These are phyloP conservation scores for Labeo rohita DNA, from an alignment of 2,113 vertebrate genomes.

Conservation along the genomic window DNA sequence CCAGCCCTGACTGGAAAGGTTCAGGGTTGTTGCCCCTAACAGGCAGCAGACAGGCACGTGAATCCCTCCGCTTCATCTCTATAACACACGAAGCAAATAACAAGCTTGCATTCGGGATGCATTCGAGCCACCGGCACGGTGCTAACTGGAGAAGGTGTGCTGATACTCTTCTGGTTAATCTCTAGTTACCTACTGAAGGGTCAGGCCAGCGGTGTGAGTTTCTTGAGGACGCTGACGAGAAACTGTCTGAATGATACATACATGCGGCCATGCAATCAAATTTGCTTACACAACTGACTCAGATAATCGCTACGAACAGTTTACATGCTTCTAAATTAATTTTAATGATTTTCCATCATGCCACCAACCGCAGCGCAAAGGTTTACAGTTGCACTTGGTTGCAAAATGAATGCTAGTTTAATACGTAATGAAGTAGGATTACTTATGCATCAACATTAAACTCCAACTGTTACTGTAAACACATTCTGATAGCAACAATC, in stretches of 20 bases:
- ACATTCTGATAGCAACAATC: not conserved
- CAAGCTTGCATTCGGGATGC: not conserved
- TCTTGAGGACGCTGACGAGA: not conserved
- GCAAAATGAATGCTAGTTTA: not conserved
- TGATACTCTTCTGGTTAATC: conserved; percentile 25
- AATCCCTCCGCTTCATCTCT: conserved; percentile 2
- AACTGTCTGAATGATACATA: not conserved
- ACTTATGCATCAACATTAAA: not conserved
- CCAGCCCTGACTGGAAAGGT: conserved; percentile 13
- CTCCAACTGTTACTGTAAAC: not conserved
- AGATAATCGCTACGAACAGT: not conserved
- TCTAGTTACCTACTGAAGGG: conserved; percentile 28
- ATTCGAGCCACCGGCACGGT: not conserved
- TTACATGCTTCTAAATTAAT: not conserved
- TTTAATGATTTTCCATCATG: not conserved
- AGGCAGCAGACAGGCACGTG: conserved; percentile 8
- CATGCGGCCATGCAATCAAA: not conserved
- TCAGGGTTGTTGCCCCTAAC: conserved; percentile 14
- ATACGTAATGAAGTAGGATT: not conserved
- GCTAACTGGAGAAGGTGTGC: conserved; percentile 37
- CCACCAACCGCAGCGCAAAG: not conserved
- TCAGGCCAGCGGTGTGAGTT: conserved; percentile 14
- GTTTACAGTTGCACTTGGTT: not conserved
- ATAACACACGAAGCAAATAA: not conserved
- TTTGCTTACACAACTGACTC: not conserved